A percentile compares a stretch with the other conserved stretches of the same genome.
Evolutionary conservation across 2,797 vertebrate species (phyloP).

Genomic region (Mergus octosetaceus): DNA sequence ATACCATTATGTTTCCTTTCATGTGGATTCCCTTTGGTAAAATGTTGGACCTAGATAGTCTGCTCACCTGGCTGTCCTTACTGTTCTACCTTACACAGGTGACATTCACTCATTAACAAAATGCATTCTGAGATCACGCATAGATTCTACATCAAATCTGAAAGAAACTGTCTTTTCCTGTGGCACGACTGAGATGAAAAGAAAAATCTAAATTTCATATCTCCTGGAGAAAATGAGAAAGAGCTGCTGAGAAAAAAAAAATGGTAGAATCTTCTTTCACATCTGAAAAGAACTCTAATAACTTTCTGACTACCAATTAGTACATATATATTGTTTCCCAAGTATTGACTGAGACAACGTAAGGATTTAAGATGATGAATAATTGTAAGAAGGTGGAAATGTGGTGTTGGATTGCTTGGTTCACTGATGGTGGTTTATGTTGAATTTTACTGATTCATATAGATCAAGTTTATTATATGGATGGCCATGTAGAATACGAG

Average conservation of each 20-base stretch:
- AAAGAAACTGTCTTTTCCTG: background rate
- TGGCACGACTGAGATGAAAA: background rate
- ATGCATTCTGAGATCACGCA: background rate
- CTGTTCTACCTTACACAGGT: background rate
- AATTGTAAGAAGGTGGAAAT: background rate
- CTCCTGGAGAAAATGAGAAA: background rate
- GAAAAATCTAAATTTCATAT: background rate
- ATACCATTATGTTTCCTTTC: background rate
- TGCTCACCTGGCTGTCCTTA: background rate
- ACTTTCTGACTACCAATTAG: background rate
- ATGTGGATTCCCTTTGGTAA: background rate
- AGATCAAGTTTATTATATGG: background rate
- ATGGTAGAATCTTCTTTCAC: background rate
- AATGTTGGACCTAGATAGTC: background rate
- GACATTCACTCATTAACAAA: background rate
- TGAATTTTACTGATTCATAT: background rate
- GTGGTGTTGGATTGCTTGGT: background rate
- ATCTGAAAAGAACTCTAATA: background rate
- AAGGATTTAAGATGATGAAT: background rate
- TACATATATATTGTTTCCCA: no score
- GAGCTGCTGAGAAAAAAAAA: background rate
- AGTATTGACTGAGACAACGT: background rate
- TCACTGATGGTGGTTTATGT: background rate
- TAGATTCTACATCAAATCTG: background rate
- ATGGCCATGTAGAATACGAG: background rate